Evolutionary conservation across 2,797 vertebrate genomes (phyloP).

Genomic region (Zalophus californianus): DNA sequence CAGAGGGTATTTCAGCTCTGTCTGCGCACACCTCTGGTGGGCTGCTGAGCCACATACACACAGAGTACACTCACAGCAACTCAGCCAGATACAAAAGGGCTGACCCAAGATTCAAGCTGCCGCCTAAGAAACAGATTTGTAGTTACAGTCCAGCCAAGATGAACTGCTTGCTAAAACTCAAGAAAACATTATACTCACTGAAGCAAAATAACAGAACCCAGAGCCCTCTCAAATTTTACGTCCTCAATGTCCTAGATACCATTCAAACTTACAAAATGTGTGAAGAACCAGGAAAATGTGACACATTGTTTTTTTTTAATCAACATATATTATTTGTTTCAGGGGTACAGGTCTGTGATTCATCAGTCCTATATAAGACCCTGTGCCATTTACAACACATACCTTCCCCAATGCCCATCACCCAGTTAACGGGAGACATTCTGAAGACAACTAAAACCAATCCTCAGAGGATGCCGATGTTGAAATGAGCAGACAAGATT

Average conservation of each 20-base stretch:
- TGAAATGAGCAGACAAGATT: neutral
- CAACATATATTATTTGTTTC: too few relatives aligned
- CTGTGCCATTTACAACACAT: too few relatives aligned
- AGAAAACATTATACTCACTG: neutral
- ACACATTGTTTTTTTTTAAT: neutral
- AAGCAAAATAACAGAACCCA: slow-evolving; percentile 3
- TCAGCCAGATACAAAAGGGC: neutral
- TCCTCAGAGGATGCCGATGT: neutral
- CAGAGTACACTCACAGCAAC: neutral
- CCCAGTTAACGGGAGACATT: neutral
- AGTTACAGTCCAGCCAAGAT: neutral
- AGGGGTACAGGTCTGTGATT: too few relatives aligned
- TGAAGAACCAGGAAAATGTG: neutral
- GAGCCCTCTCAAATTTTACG: neutral
- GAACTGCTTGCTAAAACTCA: neutral
- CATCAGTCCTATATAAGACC: too few relatives aligned
- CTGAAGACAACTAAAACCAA: neutral
- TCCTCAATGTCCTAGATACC: neutral
- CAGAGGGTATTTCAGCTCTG: neutral
- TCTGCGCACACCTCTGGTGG: neutral
- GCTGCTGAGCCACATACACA: neutral
- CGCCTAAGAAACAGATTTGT: neutral
- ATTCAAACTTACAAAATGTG: neutral
- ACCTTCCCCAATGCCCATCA: neutral
- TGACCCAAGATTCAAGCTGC: neutral